Evolutionary conservation across 2,797 vertebrate genomes (phyloP), one percentile per base, ranked within the genome.

Genomic region (Echiichthys vipera): DNA sequence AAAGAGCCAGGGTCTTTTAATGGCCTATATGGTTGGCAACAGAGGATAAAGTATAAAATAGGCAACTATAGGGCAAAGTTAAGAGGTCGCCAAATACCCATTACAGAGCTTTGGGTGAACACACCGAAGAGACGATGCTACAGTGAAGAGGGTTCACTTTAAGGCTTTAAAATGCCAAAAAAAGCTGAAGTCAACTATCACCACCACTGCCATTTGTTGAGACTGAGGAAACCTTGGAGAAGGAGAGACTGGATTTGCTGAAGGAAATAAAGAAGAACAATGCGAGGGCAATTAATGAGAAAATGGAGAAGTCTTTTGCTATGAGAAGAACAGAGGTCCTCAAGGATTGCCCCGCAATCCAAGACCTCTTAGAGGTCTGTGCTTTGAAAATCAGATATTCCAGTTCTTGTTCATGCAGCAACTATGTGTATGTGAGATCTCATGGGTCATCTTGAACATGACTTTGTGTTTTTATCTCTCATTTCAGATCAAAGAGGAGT

Each of bases 151-250:
- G 20, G 11, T 45, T 45, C 42, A 32, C 3, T n/a, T n/a, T n/a
- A n/a, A n/a, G n/a, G n/a, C n/a, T n/a, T n/a, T 6, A 37, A 30
- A 71, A 80, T 39, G 29, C 36, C 53, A 1, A 86, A 61, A 24
- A 74, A 78, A 50, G 65, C 84, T 43, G 77, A n/a, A n/a, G 80
- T 83, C 17, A 77, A 83, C 32, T 74, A 74, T 12, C 36, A 63
- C 77, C 68, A 13, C 71, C 77, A 61, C 36, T 79, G 39, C 64
- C 58, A 61, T 15, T 75, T 37, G 58, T 72, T 15, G 66, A 83
- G 24, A 83, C 66, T 6, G 43, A 62, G 29, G 54, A 64, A 27
- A 74, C 64, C 9, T 67, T 77, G 36, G 74, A 76, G 50, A 37
- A 66, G 22, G 63, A 76, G 36, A 71, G 62, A 49, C 22, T 81